These are phyloP conservation scores for Empidonax alnorum DNA, from an alignment of 2,113 vertebrate genomes.

Conservation along the genomic window DNA sequence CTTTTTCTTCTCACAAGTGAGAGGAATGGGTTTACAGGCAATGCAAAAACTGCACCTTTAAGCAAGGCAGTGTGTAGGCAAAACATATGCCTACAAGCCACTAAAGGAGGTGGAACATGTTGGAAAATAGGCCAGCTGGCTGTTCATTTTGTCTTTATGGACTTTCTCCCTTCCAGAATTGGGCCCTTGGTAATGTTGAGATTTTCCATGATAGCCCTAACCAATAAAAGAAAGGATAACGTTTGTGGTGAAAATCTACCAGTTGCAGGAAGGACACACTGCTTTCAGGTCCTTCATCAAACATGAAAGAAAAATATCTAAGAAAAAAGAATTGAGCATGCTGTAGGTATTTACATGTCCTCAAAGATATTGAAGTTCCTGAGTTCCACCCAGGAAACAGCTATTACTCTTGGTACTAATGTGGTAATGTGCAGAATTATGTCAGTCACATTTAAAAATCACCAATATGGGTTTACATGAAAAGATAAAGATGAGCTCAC, in stretches of 20 bases:
- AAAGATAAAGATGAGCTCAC: not conserved
- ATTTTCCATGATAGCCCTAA: not conserved
- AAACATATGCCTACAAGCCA: not conserved
- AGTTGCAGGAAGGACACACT: not conserved
- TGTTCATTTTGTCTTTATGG: not conserved
- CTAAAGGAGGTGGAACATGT: not conserved
- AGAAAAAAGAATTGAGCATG: not conserved
- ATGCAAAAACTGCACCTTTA: not conserved
- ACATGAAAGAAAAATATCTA: not conserved
- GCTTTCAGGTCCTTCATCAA: not conserved
- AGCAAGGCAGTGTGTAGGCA: not conserved
- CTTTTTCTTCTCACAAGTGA: not conserved
- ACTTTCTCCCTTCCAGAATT: not conserved
- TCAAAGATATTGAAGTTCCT: not conserved
- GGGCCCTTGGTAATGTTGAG: not conserved
- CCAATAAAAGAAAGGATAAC: not conserved
- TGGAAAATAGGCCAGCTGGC: conserved; percentile 10
- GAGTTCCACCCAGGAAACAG: not conserved
- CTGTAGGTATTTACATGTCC: not conserved
- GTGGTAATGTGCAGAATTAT: not conserved
- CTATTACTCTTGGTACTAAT: not conserved
- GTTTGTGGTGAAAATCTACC: not conserved
- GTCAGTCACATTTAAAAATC: not conserved
- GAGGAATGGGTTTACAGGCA: not conserved
- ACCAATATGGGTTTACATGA: not conserved